Evolutionary conservation across 2,797 vertebrate genomes (phyloP).

Genomic region (Scolopax bukidnonensis): DNA sequence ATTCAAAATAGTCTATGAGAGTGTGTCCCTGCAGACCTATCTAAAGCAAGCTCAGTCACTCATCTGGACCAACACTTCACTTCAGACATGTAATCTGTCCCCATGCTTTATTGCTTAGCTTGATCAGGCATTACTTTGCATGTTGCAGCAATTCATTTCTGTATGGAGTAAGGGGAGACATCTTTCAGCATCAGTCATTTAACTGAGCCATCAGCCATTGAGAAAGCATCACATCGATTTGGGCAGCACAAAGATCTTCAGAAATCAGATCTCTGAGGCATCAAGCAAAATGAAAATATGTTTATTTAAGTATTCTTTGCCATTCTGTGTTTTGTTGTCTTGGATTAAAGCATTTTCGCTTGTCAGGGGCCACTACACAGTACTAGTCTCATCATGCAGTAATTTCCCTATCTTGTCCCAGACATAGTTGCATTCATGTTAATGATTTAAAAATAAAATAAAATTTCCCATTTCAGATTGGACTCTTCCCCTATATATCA

Average conservation of each 20-base stretch:
- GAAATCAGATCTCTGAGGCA: background rate
- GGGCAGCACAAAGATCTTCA: background rate
- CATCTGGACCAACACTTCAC: background rate
- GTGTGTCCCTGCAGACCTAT: background rate
- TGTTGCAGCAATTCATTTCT: background rate
- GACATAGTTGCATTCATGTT: background rate
- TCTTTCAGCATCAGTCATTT: background rate
- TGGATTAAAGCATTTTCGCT: background rate
- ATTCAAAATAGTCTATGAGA: background rate
- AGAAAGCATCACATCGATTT: background rate
- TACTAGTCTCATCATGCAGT: background rate
- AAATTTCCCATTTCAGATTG: background rate
- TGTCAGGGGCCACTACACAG: background rate
- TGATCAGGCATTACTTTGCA: background rate
- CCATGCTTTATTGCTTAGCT: background rate
- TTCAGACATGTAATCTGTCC: background rate
- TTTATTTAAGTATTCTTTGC: background rate
- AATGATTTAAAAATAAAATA: background rate
- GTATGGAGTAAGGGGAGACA: background rate
- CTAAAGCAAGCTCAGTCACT: background rate
- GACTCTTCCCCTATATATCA: background rate
- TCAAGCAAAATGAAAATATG: background rate
- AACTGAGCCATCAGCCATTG: background rate
- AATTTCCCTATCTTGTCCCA: background rate
- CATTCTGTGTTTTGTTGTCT: background rate